A percentile compares a stretch with the other conserved stretches of the same genome.
Evolutionary conservation across 2,113 vertebrate species (phyloP).

Genomic region (Scomber colias): DNA sequence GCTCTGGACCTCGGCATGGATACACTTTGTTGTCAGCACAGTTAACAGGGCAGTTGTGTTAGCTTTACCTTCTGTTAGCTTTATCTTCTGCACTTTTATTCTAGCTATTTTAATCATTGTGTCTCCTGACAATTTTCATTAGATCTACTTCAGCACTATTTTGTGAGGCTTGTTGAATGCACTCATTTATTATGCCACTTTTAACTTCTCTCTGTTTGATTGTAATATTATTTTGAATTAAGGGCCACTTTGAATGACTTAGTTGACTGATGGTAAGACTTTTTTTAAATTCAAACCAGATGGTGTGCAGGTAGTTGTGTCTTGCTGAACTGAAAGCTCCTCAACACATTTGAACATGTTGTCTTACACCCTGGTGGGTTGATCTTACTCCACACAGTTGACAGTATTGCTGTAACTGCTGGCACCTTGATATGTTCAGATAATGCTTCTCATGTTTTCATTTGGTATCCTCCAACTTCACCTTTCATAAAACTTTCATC

Average conservation of each 20-base stretch:
- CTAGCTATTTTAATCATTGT: constrained; percentile 20
- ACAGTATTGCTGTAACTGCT: not conserved
- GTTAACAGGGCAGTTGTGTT: not conserved
- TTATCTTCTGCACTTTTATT: constrained; percentile 24
- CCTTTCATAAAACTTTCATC: not conserved
- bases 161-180: constrained; percentile 37
- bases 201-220: constrained; percentile 23
- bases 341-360: constrained; percentile 24
- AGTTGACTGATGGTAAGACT: not conserved
- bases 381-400: not conserved
- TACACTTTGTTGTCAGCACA: constrained; percentile 19
- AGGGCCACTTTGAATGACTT: not conserved
- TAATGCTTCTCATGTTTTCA: not conserved
- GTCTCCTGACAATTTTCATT: constrained; percentile 2
- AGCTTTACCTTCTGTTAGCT: constrained; percentile 11
- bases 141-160: constrained; percentile 31
- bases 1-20: constrained; percentile 11
- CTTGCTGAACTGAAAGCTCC: constrained; percentile 29
- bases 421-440: not conserved
- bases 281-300: not conserved
- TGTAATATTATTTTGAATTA: not conserved
- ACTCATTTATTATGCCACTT: constrained; percentile 20
- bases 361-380: not conserved
- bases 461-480: not conserved
- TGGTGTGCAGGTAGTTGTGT: constrained; percentile 20